Base-by-base conservation (phyloP, 1,140 invertebrate species). In the Nebria ingens region DNA sequence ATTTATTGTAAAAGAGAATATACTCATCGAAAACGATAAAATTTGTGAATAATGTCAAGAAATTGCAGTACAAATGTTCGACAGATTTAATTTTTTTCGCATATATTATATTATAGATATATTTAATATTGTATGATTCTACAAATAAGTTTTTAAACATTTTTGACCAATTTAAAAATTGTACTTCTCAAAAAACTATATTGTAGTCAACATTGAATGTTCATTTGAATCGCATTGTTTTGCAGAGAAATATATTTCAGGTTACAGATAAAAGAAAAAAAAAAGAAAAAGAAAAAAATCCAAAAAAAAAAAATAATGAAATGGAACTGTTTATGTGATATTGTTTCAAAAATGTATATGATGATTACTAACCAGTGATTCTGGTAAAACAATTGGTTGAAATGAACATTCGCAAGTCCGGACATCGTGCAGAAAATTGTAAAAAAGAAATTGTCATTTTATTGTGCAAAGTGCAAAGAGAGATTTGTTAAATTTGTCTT, bases 401-500 rank as follows among this genome's bases (percentile, higher is more conserved):
- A 21, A 21, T 51, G 1, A 13, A 12, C 21, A 9, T 51, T 17
- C 2, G 19, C 51, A 23, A 12, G 11, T 51, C 15, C 21, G 13
- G 22, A n/a, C 22, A 53, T 53, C 22, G 12, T 29, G 20, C 19
- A 3, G 22, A 25, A 12, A n/a, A n/a, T 25, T 21, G 23, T 12
- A 19, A 19, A 6, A 25, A 12, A 23, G 4, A 13, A 53, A 25
- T 53, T 51, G 12, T 20, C 22, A 21, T 45, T 12, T 29, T 6
- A 29, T 29, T 29, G 25, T 29, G 40, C 9, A 17, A 45, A 45
- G 15, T 45, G 6, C 3, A 45, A 4, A 45, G 4, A 45, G 4
- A 45, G 9, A 45, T 45, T 50, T 51, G 19, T 51, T n/a, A 17
- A 9, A 9, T 23, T 53, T 53, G 52, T 53, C 52, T 53, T 53